phyloP scores from a whole-genome alignment of 1,140 invertebrate genomes.

The Tetranychus urticae region DNA sequence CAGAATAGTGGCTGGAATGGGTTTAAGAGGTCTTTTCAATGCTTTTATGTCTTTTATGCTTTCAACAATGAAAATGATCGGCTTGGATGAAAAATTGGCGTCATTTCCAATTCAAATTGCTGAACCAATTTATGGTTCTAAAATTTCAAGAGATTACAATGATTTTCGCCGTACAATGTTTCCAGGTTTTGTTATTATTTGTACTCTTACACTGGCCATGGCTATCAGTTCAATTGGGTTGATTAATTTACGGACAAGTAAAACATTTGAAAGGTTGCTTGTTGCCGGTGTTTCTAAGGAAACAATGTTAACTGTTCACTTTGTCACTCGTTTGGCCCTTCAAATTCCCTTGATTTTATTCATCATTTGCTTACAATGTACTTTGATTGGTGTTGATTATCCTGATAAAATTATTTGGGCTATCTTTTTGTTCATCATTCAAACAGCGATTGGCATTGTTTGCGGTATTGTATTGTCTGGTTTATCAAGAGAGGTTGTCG shows the following conservation, averaged over 20 bases:
- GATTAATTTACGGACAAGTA: slow-evolving; percentile 71
- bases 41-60: slow-evolving; percentile 10
- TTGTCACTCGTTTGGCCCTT: background rate
- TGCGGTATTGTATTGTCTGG: background rate
- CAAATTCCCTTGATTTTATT: background rate
- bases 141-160: slow-evolving; percentile 36
- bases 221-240: slow-evolving; percentile 71
- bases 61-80: slow-evolving; percentile 5
- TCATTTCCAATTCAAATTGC: slow-evolving; percentile 33
- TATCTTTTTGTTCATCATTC: background rate
- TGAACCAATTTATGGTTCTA: slow-evolving; percentile 56
- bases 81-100: background rate
- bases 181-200: slow-evolving; percentile 29
- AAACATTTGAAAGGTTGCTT: slow-evolving; percentile 59
- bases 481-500: background rate
- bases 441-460: background rate
- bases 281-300: slow-evolving; percentile 52
- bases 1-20: background rate
- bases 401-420: background rate
- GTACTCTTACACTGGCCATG: slow-evolving; percentile 82
- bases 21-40: background rate
- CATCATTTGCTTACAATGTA: background rate
- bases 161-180: slow-evolving; percentile 45
- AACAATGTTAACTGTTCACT: background rate
- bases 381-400: background rate